Base-by-base conservation (phyloP, 2,113 vertebrate genomes). In the Brienomyrus longianalis region DNA sequence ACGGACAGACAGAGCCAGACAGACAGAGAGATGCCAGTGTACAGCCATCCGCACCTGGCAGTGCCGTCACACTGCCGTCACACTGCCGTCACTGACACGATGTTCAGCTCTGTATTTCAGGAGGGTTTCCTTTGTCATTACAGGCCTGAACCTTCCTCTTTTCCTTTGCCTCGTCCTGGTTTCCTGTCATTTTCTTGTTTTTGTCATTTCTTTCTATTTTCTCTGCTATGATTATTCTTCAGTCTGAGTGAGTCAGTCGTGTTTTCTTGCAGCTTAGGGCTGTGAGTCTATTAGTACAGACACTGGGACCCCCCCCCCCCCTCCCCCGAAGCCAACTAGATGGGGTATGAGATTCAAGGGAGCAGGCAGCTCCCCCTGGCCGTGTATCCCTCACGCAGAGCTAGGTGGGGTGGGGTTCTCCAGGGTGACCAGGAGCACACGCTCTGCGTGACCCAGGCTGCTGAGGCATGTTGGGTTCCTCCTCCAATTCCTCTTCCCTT, bases 181-280 rank as follows among this genome's bases (percentile, higher is more conserved):
- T 86, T 51, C 83, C 85, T 87, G 70, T 39, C 59, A 39, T 83
- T 77, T 90, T 90, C 62, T 89, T 90, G 50, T 91, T 83, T 90
- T 51, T 90, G 66, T 85, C 89, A 23, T 2, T 83, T 87, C 90
- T 89, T 88, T 70, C 92, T 86, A 62, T 87, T 83, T 50, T 35
- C 48, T 54, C 47, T 27, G n/a, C 31, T 47, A 85, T 13, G 31
- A 8, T 47, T 86, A 8, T 47, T 85, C 83, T 19, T 86, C 45
- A 45, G 7, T 50, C 45, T 51, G 35, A 80, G 31, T 80, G 31
- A 80, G 13, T 80, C 74, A 80, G 74, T 80, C 5, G 6, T 80
- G 74, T 80, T 80, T 80, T 80, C 15, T 19, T 80, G 74, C n/a
- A 50, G 83, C 83, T 86, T 2, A 27, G 45, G 23, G 83, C 45